Evolutionary conservation across 2,113 vertebrate species (phyloP).

Genomic region (Colistium nudipinnis): DNA sequence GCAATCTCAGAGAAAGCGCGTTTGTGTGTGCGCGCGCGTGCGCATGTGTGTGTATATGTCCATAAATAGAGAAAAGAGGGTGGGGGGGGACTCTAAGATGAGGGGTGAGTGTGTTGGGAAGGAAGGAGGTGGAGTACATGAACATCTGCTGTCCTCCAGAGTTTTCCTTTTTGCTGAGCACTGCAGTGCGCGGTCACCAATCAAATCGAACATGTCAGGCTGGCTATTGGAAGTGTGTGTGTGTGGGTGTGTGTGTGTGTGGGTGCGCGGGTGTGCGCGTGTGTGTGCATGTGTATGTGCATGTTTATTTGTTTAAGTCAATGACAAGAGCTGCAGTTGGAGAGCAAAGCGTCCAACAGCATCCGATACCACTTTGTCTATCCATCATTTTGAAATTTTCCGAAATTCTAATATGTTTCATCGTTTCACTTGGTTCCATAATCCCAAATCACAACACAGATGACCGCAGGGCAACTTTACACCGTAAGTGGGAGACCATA

Average conservation of each 20-base stretch:
- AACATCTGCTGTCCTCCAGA: conserved; percentile 78
- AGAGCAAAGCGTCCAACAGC: too few relatives aligned
- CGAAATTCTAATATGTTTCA: too few relatives aligned
- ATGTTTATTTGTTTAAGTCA: neutral
- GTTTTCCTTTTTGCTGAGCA: conserved; percentile 79
- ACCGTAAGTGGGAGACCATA: too few relatives aligned
- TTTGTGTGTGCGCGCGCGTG: conserved; percentile 42
- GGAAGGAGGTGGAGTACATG: conserved; percentile 27
- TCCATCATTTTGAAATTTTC: too few relatives aligned
- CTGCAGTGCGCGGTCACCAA: conserved; percentile 77
- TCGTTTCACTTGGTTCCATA: too few relatives aligned
- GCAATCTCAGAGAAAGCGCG: conserved; percentile 28
- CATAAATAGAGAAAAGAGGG: conserved; percentile 56
- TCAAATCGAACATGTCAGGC: conserved; percentile 78
- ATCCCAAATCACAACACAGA: too few relatives aligned
- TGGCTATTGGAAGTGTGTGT: conserved; percentile 55
- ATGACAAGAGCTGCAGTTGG: neutral
- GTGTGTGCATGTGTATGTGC: conserved; percentile 3
- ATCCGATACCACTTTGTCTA: too few relatives aligned
- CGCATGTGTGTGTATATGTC: conserved; percentile 50
- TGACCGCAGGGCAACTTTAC: too few relatives aligned
- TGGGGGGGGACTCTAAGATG: too few relatives aligned
- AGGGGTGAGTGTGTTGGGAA: conserved; percentile 38
- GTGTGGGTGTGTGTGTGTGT: conserved; percentile 43
- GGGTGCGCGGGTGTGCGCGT: conserved; percentile 8